These are phyloP conservation scores for Monochamus alternatus DNA, from an alignment of 2,888 invertebrate species.

Conservation along the genomic window DNA sequence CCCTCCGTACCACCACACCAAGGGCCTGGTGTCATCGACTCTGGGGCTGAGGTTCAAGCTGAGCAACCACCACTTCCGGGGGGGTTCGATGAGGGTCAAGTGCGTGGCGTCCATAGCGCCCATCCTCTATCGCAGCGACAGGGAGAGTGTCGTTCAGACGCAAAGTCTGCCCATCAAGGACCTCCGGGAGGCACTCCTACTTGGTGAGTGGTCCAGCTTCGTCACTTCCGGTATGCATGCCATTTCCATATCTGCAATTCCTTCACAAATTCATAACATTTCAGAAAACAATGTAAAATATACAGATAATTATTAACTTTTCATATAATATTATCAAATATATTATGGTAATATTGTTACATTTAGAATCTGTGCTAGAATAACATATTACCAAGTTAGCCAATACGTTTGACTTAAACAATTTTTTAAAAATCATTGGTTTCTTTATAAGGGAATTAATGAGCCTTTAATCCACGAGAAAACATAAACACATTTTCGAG, in stretches of 20 bases:
- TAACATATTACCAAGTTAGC: no score
- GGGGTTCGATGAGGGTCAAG: slow-evolving; percentile 76
- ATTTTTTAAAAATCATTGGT: no score
- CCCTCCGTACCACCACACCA: slow-evolving; percentile 73
- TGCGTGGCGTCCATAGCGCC: slow-evolving; percentile 77
- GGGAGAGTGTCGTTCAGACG: slow-evolving; percentile 75
- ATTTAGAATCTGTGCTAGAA: no score
- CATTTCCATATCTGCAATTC: slow-evolving; percentile 11
- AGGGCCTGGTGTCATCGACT: slow-evolving; percentile 75
- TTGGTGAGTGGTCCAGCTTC: slow-evolving; percentile 72
- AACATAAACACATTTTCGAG: no score
- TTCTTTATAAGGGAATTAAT: no score
- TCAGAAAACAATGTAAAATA: no score
- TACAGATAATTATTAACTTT: no score
- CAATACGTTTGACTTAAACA: no score
- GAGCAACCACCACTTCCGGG: slow-evolving; percentile 74
- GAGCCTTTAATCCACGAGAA: no score
- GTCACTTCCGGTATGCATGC: slow-evolving; percentile 50
- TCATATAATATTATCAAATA: no score
- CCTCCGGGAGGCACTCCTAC: slow-evolving; percentile 76
- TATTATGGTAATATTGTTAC: no score
- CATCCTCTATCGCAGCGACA: slow-evolving; percentile 75
- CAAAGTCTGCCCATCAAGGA: slow-evolving; percentile 73
- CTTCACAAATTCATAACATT: no score
- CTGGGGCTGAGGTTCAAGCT: slow-evolving; percentile 75